These are phyloP conservation scores for Polylopha cassiicola DNA, from an alignment of 2,888 invertebrate genomes.

Conservation along the genomic window DNA sequence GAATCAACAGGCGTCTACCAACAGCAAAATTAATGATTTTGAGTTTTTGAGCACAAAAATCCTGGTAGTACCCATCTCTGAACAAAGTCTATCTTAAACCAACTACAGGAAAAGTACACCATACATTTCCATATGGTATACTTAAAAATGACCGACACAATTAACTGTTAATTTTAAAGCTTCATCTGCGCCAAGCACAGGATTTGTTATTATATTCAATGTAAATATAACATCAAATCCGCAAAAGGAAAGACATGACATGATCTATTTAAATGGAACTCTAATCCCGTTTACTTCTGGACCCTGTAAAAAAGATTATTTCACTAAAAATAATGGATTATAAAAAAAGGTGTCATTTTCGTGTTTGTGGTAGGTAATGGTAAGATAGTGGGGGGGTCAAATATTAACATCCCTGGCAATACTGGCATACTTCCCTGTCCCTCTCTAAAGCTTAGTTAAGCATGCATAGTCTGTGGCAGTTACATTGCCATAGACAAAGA, in stretches of 20 bases:
- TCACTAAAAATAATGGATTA: slow-evolving; percentile 33
- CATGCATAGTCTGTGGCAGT: slow-evolving; percentile 57
- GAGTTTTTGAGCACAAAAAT: slow-evolving; percentile 49
- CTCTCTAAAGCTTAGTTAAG: slow-evolving; percentile 57
- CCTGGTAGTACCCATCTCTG: slow-evolving; percentile 54
- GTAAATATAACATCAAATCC: slow-evolving; percentile 23
- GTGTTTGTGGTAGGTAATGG: slow-evolving; percentile 32
- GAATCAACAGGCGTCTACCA: slow-evolving; percentile 25
- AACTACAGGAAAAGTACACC: slow-evolving; percentile 41
- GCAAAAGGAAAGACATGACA: slow-evolving; percentile 26
- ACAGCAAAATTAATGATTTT: slow-evolving; percentile 56
- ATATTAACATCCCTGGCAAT: no score
- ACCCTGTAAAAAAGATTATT: slow-evolving; percentile 33
- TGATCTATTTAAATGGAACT: slow-evolving; percentile 28
- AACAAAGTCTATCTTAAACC: slow-evolving; percentile 42
- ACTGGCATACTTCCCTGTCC: slow-evolving; percentile 68
- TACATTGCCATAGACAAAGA: slow-evolving; percentile 41
- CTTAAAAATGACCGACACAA: slow-evolving; percentile 37
- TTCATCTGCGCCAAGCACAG: slow-evolving; percentile 37
- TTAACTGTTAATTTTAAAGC: slow-evolving; percentile 36
- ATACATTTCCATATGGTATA: slow-evolving; percentile 27
- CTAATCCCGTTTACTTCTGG: slow-evolving; percentile 25
- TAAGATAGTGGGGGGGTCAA: slow-evolving; percentile 25
- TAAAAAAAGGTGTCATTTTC: slow-evolving; percentile 38
- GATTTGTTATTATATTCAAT: slow-evolving; percentile 35